Evolutionary conservation across 2,888 invertebrate species (phyloP), one percentile per base, ranked within the genome.

Genomic region (Polyommatus icarus): DNA sequence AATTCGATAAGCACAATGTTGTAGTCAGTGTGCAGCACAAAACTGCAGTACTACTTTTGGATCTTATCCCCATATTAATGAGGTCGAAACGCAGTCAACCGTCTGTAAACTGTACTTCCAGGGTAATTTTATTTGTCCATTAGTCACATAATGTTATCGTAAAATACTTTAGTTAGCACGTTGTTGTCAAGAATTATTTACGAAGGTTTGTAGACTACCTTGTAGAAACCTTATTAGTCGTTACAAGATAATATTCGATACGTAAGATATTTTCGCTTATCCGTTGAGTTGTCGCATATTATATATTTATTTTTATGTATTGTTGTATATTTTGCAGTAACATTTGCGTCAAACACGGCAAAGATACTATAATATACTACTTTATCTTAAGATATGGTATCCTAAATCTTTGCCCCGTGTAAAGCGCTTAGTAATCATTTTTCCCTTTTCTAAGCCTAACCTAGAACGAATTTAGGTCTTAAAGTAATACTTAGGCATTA

Each of bases 171-270:
- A 46, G 54, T 5, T 18, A 18, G 18, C 59, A 59, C 20, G 0
- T 20, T n/a, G 59, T 59, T 54, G 54, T 18, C 5, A 5, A 18
- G 4, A 59, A 59, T 24, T 24, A 24, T 20, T n/a, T 15, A 54
- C 54, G 12, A 54, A 8, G 8, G 20, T 7, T 59, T 20, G 59
- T 59, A 8, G 57, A 59, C 57, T 59, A n/a, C 57, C n/a, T 59
- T 59, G 57, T n/a, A 59, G 59, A 59, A 59, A 59, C 59, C 20
- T 20, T 59, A 59, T n/a, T 59, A 59, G 59, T 57, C n/a, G n/a
- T n/a, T 59, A 59, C 59, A 59, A 20, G 2, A 59, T 59, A 59
- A 15, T 59, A 59, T 59, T 59, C 0, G 59, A 59, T 59, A 20
- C 59, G n/a, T n/a, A n/a, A 59, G 59, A 59, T n/a, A n/a, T 59